Base-by-base conservation (phyloP, 2,113 vertebrate species). In the Apeltes quadracus region DNA sequence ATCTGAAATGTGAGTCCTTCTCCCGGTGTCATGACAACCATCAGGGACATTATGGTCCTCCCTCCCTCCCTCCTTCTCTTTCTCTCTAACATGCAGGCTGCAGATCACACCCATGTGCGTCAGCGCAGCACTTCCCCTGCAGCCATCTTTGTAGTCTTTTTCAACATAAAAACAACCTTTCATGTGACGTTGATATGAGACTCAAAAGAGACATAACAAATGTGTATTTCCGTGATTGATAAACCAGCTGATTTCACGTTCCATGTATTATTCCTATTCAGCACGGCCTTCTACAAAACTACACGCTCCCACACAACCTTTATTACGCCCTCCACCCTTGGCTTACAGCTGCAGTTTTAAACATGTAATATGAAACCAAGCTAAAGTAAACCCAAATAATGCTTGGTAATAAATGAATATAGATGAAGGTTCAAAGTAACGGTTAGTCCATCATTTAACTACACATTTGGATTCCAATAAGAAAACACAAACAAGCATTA, bases 101-200 rank as follows among this genome's bases (percentile, higher is more conserved):
- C 66, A 38, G 72, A 88, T 89, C 78, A 66, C 75, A 61, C 80
- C 76, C 82, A 82, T 93, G 83, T 84, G 89, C 92, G 90, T 90
- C 86, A 85, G 4, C 83, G 74, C 84, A 81, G 48, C 13, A 27
- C 61, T 23, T 50, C n/a, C 10, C 48, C n/a, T 22, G 11, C 48
- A 51, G 11, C 48, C n/a, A 51, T 51, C 25, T 67, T 34, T 43
- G 18, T 22, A 44, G 36, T 36, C 53, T 66, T n/a, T n/a, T n/a
- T n/a, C n/a, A n/a, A n/a, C n/a, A n/a, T n/a, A 3, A 43, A 41
- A 43, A 14, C 39, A 43, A 43, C 5, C 39, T 43, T 43, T 13
- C 39, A 43, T 43, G 13, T 43, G 39, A 41, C 11, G 12, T 41
- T 41, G 12, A 38, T 12, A 38, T 38, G 11, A 14, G 38, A 13